Evolutionary conservation across 2,888 invertebrate genomes (phyloP).

Genomic region (Zelleria hepariella): DNA sequence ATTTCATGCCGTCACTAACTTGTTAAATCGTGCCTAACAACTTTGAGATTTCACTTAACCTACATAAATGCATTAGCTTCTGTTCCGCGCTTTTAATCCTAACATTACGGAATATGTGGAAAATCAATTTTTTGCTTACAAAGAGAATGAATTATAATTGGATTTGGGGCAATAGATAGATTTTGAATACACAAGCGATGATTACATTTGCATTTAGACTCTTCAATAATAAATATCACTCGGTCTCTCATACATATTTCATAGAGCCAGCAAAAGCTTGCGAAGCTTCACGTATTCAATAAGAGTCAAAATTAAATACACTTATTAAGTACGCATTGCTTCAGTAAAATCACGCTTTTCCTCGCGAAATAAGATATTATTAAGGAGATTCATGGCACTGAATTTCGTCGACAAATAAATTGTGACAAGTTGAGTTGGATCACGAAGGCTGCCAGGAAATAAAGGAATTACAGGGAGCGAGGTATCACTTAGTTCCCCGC

Average conservation of each 20-base stretch:
- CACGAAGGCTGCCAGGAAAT: not conserved
- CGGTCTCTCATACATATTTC: not conserved
- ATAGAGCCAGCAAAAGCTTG: not conserved
- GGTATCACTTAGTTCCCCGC: not conserved
- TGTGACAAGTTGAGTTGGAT: not conserved
- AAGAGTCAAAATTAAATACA: not conserved
- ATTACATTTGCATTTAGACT: not conserved
- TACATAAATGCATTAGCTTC: not conserved
- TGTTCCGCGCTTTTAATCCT: not conserved
- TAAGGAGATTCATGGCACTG: not conserved
- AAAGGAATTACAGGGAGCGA: not conserved
- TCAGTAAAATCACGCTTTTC: not conserved
- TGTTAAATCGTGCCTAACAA: conserved; percentile 21
- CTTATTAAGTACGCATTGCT: not conserved
- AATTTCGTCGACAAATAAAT: not conserved
- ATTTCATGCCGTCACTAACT: conserved; percentile 19
- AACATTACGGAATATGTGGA: not conserved
- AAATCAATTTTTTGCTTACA: not conserved
- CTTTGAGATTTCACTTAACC: too few relatives aligned
- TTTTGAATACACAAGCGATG: not conserved
- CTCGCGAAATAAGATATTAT: not conserved
- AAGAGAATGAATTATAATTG: not conserved
- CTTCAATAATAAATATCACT: not conserved
- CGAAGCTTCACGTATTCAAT: not conserved
- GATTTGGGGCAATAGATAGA: not conserved